Evolutionary conservation across 2,888 invertebrate species (phyloP).

Genomic region (Chrysodeixis includens): DNA sequence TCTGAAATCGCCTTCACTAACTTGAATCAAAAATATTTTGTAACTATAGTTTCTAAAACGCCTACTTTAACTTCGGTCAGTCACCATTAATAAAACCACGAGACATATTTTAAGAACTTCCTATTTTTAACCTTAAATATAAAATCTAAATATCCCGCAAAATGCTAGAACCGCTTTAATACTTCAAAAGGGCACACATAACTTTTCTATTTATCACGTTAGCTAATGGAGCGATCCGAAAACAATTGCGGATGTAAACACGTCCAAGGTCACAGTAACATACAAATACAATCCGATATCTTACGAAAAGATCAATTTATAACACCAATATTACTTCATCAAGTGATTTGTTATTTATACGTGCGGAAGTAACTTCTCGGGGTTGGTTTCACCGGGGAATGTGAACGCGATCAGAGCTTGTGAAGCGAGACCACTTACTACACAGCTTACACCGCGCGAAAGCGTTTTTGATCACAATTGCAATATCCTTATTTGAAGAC

Average conservation of each 20-base stretch:
- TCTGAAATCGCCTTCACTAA: too few species aligned
- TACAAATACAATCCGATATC: neutral
- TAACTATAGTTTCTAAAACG: too few species aligned
- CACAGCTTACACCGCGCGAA: too few species aligned
- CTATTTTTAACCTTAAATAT: too few species aligned
- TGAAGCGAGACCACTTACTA: too few species aligned
- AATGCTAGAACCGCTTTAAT: neutral
- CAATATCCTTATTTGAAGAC: too few species aligned
- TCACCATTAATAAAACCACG: too few species aligned
- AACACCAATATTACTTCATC: slow-evolving; percentile 2
- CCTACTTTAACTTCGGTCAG: too few species aligned
- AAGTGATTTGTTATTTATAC: slow-evolving; percentile 37
- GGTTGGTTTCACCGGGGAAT: neutral
- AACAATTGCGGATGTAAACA: slow-evolving; percentile 1
- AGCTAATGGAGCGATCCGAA: slow-evolving; percentile 4
- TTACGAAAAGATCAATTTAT: neutral
- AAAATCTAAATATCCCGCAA: neutral
- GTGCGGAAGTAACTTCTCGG: slow-evolving; percentile 7
- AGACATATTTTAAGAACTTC: too few species aligned
- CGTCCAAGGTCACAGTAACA: slow-evolving; percentile 1
- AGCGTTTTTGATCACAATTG: too few species aligned
- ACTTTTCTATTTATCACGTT: slow-evolving; percentile 2
- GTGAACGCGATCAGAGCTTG: neutral
- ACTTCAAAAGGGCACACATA: neutral
- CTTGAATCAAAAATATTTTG: too few species aligned